Percentiles rank a stretch among this genome's conserved stretches.
Evolutionary conservation across 2,888 invertebrate genomes (phyloP).

Genomic region (Phyllotreta striolata): DNA sequence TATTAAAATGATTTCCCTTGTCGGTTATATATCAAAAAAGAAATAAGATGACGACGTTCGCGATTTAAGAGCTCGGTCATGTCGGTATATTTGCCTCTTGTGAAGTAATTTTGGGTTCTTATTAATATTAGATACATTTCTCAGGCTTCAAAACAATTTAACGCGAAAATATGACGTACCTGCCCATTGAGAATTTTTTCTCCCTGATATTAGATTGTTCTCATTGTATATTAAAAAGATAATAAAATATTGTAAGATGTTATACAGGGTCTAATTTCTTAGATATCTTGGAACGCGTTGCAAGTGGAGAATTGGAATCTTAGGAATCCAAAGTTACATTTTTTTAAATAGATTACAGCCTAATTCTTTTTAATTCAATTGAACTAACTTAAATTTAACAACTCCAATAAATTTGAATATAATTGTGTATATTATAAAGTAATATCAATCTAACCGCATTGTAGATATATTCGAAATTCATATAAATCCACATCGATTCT

Average conservation of each 20-base stretch:
- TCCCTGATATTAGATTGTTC: too few relatives aligned
- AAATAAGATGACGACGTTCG: slow-evolving; percentile 14
- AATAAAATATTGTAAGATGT: too few relatives aligned
- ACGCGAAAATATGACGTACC: neutral
- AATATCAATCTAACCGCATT: neutral
- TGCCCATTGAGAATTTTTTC: slow-evolving; percentile 2
- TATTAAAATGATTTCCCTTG: slow-evolving; percentile 23
- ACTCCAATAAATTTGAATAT: neutral
- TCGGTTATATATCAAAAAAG: slow-evolving; percentile 17
- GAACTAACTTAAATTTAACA: too few relatives aligned
- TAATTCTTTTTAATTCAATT: too few relatives aligned
- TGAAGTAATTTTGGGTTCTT: slow-evolving; percentile 7
- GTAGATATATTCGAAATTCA: neutral
- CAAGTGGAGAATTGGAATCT: too few relatives aligned
- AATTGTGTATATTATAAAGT: neutral
- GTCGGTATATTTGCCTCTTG: slow-evolving; percentile 6
- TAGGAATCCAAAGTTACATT: too few relatives aligned
- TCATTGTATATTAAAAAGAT: too few relatives aligned
- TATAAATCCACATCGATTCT: slow-evolving; percentile 1
- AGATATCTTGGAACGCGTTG: too few relatives aligned
- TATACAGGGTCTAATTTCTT: too few relatives aligned
- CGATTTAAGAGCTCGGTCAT: slow-evolving; percentile 5
- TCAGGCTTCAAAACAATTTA: neutral
- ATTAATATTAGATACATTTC: slow-evolving; percentile 12
- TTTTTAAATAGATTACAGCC: too few relatives aligned